Evolutionary conservation across 1,140 invertebrate species (phyloP).

Genomic region (Aplysia californica): DNA sequence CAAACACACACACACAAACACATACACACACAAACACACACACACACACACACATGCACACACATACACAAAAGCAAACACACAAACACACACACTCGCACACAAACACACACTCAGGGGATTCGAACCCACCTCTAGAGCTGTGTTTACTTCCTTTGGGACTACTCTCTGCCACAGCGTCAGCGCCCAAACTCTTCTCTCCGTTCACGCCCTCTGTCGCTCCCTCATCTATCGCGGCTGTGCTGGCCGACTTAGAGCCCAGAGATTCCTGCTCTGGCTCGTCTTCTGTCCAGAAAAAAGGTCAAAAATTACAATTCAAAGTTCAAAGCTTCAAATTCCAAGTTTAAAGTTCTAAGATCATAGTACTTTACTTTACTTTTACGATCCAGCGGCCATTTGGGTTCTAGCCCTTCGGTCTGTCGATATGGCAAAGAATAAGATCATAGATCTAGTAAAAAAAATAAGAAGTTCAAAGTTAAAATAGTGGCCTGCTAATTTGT

Average conservation of each 20-base stretch:
- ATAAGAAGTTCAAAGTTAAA: too few species aligned
- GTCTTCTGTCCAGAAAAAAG: neutral
- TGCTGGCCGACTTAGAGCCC: constrained; percentile 29
- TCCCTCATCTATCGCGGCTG: constrained; percentile 22
- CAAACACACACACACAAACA: neutral
- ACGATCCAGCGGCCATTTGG: too few species aligned
- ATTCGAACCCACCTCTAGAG: neutral
- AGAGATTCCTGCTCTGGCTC: constrained; percentile 27
- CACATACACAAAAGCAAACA: neutral
- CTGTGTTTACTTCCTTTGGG: constrained; percentile 3
- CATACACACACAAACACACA: neutral
- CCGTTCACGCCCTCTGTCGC: too few species aligned
- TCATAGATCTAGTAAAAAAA: too few species aligned
- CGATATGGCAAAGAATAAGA: too few species aligned
- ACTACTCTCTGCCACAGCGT: constrained; percentile 13
- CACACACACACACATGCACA: neutral
- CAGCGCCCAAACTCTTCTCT: neutral
- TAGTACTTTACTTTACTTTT: too few species aligned
- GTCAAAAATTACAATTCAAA: neutral
- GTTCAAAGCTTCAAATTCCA: neutral
- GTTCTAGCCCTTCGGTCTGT: too few species aligned
- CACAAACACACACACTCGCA: neutral
- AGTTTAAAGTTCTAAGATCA: neutral
- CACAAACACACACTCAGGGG: neutral
- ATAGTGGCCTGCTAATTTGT: too few species aligned